Evolutionary conservation across 2,113 vertebrate genomes (phyloP), one percentile per base, ranked within the genome.

Genomic region (Galbula dea): DNA sequence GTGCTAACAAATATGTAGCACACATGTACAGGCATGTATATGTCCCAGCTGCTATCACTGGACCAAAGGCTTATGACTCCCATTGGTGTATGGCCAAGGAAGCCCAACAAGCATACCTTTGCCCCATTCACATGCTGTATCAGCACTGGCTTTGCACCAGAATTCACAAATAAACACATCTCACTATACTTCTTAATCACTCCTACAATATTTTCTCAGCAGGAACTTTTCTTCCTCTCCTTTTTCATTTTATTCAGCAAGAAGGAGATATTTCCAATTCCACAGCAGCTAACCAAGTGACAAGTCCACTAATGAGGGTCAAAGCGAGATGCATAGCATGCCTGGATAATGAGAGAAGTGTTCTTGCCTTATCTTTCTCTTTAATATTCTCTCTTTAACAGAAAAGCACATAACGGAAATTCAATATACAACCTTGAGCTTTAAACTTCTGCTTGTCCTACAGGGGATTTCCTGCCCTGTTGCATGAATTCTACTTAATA

Each of bases 401-500:
- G 75, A 84, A 94, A 91, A 89, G 68, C 51, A 83, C 59, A 52
- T 17, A 76, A 74, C 67, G 24, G 69, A 82, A 93, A 84, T 89
- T 94, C 84, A 87, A 80, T 87, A 92, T 63, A 52, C 59, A 91
- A 87, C 94, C 93, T 85, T 85, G 63, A 95, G 95, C 91, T 95
- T 96, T 95, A 96, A 95, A 95, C 89, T 95, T 94, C 91, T 96
- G 74, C 78, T 93, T 92, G 91, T 95, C 94, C 94, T 96, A 94
- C 79, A 91, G 94, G 92, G 96, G 94, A 95, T 96, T 94, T 96
- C 94, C 93, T 95, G 95, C 87, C 91, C 93, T 86, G 85, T 89
- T 10, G 76, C 75, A 85, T 94, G 96, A 95, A 96, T 96, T 96
- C 94, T 78, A 91, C 95, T 96, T 95, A 94, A 95, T 92, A 94